Evolutionary conservation across 2,113 vertebrate genomes (phyloP).

Genomic region (Campylomormyrus tamandua): DNA sequence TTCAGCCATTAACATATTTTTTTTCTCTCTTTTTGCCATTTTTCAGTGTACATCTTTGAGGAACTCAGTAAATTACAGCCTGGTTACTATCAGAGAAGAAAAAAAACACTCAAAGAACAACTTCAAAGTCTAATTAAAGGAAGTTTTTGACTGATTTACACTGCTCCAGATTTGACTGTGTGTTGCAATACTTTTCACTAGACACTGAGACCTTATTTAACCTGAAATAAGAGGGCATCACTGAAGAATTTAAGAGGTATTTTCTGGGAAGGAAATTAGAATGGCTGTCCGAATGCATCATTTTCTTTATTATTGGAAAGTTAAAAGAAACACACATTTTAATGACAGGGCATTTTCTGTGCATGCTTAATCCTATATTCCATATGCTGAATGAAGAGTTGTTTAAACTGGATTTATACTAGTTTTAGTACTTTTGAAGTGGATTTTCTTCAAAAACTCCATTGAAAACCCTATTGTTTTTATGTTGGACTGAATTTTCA

Average conservation of each 20-base stretch:
- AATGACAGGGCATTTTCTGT: background rate
- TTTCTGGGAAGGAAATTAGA: background rate
- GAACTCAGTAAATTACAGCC: slow-evolving; percentile 49
- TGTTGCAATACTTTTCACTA: slow-evolving; percentile 48
- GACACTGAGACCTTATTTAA: background rate
- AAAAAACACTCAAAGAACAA: slow-evolving; percentile 48
- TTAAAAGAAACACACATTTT: background rate
- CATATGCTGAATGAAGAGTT: background rate
- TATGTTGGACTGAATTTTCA: background rate
- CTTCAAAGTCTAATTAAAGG: slow-evolving; percentile 64
- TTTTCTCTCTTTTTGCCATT: background rate
- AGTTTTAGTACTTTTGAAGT: background rate
- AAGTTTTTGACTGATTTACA: slow-evolving; percentile 64
- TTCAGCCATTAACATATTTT: background rate
- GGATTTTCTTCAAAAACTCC: background rate
- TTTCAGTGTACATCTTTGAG: slow-evolving; percentile 20
- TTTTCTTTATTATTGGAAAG: background rate
- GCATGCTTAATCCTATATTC: background rate
- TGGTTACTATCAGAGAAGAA: slow-evolving; percentile 58
- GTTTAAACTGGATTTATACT: background rate
- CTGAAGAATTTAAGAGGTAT: background rate
- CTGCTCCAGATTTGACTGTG: slow-evolving; percentile 52
- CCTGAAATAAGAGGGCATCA: background rate
- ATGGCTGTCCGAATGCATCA: background rate
- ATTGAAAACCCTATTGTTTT: background rate